These are phyloP conservation scores for Pocillopora meandrina DNA, from an alignment of 92 coral and sea anemone genomes.

Conservation along the genomic window DNA sequence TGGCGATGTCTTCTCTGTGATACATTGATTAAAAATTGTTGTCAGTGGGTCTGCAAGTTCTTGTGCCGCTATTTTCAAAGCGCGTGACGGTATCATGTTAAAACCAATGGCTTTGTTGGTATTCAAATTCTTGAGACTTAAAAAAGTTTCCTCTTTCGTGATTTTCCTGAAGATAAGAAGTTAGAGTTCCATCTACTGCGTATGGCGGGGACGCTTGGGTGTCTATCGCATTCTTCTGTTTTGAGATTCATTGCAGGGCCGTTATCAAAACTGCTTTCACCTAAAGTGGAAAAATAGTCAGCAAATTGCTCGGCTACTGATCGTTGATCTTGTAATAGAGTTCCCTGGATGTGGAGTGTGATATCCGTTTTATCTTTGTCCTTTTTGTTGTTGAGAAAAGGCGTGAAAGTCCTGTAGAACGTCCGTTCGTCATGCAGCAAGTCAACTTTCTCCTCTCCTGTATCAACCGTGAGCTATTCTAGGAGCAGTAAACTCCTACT, in stretches of 20 bases:
- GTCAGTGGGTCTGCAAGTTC: background rate
- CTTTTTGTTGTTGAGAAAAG: too few species aligned
- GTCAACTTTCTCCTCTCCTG: too few species aligned
- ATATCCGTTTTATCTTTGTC: too few species aligned
- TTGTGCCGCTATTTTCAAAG: background rate
- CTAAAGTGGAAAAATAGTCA: conserved; percentile 16
- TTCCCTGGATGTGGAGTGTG: too few species aligned
- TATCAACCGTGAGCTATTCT: too few species aligned
- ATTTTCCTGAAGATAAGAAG: background rate
- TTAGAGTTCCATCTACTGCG: background rate
- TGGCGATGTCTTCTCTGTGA: too few species aligned
- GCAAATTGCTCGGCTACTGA: conserved; percentile 17
- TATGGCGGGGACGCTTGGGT: background rate
- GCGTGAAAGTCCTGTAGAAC: too few species aligned
- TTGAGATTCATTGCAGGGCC: background rate
- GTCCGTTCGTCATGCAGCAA: too few species aligned
- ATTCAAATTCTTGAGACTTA: background rate
- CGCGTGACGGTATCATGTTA: background rate
- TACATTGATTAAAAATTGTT: too few species aligned
- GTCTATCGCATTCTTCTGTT: conserved; percentile 8
- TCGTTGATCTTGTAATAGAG: too few species aligned
- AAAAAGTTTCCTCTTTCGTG: too few species aligned
- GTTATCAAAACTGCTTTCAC: background rate
- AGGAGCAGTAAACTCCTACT: too few species aligned
- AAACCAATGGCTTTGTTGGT: background rate